phyloP scores from a whole-genome alignment of 2,888 invertebrate species.

The Cremastinae sp. region DNA sequence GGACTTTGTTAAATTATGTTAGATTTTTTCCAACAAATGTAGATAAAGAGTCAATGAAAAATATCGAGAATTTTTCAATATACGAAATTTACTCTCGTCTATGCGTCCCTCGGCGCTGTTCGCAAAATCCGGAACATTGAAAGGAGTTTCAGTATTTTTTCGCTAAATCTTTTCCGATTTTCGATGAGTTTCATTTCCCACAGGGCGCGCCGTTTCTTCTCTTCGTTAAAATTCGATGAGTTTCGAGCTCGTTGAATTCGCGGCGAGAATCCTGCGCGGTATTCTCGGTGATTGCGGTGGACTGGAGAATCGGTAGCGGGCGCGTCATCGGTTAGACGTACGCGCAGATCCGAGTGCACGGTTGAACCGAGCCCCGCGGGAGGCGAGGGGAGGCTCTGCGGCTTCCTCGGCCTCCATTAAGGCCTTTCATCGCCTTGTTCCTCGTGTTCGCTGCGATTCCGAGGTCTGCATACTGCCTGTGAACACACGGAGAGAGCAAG shows the following conservation, averaged over 20 bases:
- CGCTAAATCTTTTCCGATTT: background rate
- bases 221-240: slow-evolving; percentile 25
- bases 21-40: too few relatives aligned
- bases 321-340: slow-evolving; percentile 40
- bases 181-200: background rate
- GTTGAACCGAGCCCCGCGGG: slow-evolving; percentile 74
- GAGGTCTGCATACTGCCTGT: slow-evolving; percentile 69
- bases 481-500: slow-evolving; percentile 56
- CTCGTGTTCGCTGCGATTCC: slow-evolving; percentile 66
- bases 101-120: too few relatives aligned
- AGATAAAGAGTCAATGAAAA: too few relatives aligned
- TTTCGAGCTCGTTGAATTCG: slow-evolving; percentile 43
- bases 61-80: too few relatives aligned
- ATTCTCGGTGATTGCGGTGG: slow-evolving; percentile 12
- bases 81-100: too few relatives aligned
- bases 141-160: too few relatives aligned
- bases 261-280: slow-evolving; percentile 46
- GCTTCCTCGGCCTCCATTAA: slow-evolving; percentile 79
- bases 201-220: background rate
- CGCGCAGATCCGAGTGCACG: slow-evolving; percentile 56
- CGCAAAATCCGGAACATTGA: too few relatives aligned
- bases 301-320: slow-evolving; percentile 45
- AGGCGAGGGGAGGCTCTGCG: slow-evolving; percentile 75
- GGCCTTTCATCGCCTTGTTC: slow-evolving; percentile 76
- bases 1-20: too few relatives aligned